Percentiles rank a stretch among this genome's conserved stretches.
Conservation (phyloP, 2,113 vertebrate genomes). For the Smithornis capensis region DNA sequence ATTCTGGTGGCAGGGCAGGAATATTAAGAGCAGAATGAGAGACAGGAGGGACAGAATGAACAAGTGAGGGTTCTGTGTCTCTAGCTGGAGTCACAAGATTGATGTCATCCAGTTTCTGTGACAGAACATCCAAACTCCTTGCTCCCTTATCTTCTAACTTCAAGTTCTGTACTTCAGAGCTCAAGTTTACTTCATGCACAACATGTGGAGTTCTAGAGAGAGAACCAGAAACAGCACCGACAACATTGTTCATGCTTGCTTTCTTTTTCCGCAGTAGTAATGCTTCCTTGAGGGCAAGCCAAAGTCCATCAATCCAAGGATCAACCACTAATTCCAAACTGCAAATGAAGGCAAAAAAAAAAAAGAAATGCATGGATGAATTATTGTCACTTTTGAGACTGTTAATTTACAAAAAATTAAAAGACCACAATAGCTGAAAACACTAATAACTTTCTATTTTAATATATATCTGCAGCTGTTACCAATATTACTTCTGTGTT, state of each 20-base stretch:
- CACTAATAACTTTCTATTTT: background rate
- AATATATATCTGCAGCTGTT: background rate
- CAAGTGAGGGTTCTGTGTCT: conserved; percentile 72
- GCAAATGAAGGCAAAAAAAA: background rate
- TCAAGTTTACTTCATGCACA: background rate
- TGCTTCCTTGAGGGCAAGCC: conserved; percentile 80
- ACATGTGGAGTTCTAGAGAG: background rate
- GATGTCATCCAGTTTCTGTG: background rate
- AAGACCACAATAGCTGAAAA: background rate
- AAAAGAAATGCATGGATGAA: background rate
- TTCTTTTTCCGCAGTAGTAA: conserved; percentile 63
- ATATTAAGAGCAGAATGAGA: conserved; percentile 83
- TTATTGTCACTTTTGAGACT: background rate
- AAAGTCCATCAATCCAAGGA: conserved; percentile 93
- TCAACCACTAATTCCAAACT: conserved; percentile 94
- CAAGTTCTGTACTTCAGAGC: conserved; percentile 73
- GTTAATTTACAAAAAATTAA: background rate
- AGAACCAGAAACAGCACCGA: background rate
- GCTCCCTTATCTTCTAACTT: conserved; percentile 63
- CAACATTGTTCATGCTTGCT: background rate
- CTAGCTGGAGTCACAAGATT: background rate
- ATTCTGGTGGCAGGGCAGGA: conserved; percentile 80
- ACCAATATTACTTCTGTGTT: background rate
- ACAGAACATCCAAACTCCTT: background rate
- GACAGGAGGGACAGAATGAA: conserved; percentile 77